Conservation (phyloP, 2,888 invertebrate genomes). For the Erebia aethiops region DNA sequence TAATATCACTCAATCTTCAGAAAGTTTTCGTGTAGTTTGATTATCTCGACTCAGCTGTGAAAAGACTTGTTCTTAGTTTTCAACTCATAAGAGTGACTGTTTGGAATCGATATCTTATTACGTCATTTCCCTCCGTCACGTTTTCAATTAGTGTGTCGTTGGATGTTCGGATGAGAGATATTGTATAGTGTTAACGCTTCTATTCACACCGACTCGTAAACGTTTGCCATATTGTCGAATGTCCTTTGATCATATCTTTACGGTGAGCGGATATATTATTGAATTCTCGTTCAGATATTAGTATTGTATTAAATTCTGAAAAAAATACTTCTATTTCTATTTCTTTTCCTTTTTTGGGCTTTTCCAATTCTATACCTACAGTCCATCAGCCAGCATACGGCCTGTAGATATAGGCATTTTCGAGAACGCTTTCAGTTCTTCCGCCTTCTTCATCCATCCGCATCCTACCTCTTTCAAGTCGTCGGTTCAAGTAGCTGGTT, state of each 20-base stretch:
- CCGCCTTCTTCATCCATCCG: no score
- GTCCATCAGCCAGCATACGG: no score
- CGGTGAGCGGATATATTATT: constrained; percentile 33
- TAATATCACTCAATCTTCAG: background rate
- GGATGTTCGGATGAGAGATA: constrained; percentile 30
- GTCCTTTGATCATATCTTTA: constrained; percentile 34
- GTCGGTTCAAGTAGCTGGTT: no score
- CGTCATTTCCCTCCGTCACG: constrained; percentile 56
- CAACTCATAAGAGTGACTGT: constrained; percentile 19
- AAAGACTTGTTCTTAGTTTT: background rate
- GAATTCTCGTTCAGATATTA: constrained; percentile 28
- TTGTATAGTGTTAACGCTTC: constrained; percentile 31
- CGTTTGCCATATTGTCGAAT: constrained; percentile 34
- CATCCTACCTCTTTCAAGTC: no score
- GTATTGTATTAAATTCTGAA: constrained; percentile 14
- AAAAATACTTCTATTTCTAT: background rate
- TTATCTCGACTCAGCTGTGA: background rate
- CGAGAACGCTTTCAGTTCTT: background rate
- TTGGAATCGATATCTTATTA: constrained; percentile 45
- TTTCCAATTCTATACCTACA: background rate
- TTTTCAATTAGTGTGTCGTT: constrained; percentile 74
- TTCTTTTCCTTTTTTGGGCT: background rate
- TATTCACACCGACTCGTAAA: constrained; percentile 39
- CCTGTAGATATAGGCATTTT: no score
- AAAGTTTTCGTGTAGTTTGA: background rate